Percentiles rank a stretch among this genome's conserved stretches.
Evolutionary conservation across 1,140 invertebrate genomes (phyloP).

Genomic region (Heliothis subflexa): DNA sequence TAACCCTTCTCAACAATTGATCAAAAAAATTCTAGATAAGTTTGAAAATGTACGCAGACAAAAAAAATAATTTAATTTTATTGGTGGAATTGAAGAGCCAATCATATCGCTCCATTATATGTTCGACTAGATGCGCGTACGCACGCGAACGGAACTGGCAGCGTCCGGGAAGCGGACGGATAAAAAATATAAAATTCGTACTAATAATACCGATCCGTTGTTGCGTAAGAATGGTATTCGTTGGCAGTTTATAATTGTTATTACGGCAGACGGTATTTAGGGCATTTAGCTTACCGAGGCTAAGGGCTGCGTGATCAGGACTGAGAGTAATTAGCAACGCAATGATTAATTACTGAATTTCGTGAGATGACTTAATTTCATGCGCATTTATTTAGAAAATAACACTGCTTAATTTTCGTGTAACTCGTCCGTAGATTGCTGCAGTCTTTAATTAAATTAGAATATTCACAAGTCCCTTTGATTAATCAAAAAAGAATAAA

Average conservation of each 20-base stretch:
- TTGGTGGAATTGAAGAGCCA: conserved; percentile 19
- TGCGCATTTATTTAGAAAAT: background rate
- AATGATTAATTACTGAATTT: background rate
- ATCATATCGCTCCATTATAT: conserved; percentile 45
- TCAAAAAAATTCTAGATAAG: background rate
- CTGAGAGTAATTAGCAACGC: background rate
- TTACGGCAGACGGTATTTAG: conserved; percentile 38
- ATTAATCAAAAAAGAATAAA: background rate
- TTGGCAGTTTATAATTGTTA: conserved; percentile 46
- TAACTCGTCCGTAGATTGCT: too few species aligned
- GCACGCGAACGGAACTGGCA: conserved; percentile 70
- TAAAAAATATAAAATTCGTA: conserved; percentile 70
- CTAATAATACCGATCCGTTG: conserved; percentile 76
- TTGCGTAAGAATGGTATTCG: conserved; percentile 65
- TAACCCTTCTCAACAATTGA: background rate
- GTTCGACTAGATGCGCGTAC: conserved; percentile 5
- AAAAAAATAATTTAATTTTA: conserved; percentile 7
- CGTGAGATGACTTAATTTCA: background rate
- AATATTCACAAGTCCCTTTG: too few species aligned
- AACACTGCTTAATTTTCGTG: too few species aligned
- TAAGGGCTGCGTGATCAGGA: conserved; percentile 28
- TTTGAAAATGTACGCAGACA: background rate
- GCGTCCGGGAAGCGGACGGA: conserved; percentile 79
- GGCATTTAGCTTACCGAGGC: conserved; percentile 2
- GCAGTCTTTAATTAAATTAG: too few species aligned